Evolutionary conservation across 2,113 vertebrate species (phyloP), one percentile per base, ranked within the genome.

Genomic region (Pleuronectes platessa): DNA sequence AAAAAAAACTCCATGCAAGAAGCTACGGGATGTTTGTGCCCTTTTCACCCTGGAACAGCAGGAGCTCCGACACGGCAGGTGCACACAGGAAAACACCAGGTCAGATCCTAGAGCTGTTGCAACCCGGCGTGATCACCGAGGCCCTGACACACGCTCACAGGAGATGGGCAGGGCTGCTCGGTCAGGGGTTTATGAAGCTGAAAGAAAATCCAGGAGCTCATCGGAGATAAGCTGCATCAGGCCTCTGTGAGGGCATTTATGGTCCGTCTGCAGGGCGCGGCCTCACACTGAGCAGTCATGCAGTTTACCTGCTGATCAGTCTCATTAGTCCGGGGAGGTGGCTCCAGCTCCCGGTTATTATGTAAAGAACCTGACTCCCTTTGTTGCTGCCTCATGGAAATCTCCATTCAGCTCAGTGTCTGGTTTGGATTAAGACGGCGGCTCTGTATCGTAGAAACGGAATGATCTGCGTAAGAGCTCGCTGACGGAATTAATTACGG

Each of bases 311-410:
- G 73, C 56, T 74, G 65, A 83, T 76, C 75, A 23, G 23, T 7
- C 18, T 69, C 77, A 80, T 76, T 62, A 67, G 54, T 4, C 18
- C 20, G 67, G 37, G 15, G 54, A 68, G 71, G 81, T 3, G 63
- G 64, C 71, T 59, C 67, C 0, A 23, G 60, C 59, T 54, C 35
- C 82, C 71, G 59, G 58, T 27, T 71, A 23, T 71, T 40, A 53
- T 20, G 53, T 35, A 23, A 66, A 84, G 68, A 84, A 78, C 58
- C 27, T 35, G 71, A 85, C 59, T 82, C 75, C 54, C 60, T 85
- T 79, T 81, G 74, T 86, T 75, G 77, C 63, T 20, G 75, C 56
- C 55, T 27, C 2, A 31, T 76, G 84, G 74, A 90, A 89, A 87
- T 82, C 76, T 74, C 78, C 61, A 60, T 72, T 83, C 56, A 81